Evolutionary conservation across 2,797 vertebrate genomes (phyloP).

Genomic region (Notamacropus eugenii): DNA sequence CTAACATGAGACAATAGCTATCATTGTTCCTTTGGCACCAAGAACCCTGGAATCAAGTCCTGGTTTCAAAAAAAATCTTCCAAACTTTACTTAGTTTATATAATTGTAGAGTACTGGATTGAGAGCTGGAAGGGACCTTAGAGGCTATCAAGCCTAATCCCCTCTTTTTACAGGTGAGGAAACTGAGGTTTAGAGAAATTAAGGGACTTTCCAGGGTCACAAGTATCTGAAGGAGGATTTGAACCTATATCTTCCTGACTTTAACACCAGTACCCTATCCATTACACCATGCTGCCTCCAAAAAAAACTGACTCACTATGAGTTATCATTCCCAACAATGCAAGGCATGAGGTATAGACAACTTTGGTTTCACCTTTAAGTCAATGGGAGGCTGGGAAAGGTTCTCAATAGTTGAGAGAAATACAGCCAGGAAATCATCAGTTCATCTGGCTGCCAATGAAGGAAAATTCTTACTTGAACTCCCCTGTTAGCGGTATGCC

Average conservation of each 20-base stretch:
- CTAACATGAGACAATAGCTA: not conserved
- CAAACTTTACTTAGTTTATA: not conserved
- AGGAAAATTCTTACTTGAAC: not conserved
- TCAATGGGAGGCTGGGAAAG: not conserved
- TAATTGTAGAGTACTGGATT: not conserved
- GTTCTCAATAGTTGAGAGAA: not conserved
- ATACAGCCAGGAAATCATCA: not conserved
- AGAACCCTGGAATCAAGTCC: not conserved
- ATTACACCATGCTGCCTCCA: not conserved
- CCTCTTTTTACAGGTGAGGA: not conserved
- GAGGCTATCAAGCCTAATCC: not conserved
- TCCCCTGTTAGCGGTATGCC: not conserved
- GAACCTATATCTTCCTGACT: not conserved
- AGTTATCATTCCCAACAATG: not conserved
- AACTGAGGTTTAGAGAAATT: not conserved
- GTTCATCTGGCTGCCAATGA: not conserved
- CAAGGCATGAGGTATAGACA: not conserved
- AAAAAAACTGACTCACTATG: not conserved
- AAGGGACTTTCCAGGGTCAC: not conserved
- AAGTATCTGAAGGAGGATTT: not conserved
- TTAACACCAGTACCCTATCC: not conserved
- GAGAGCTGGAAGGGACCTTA: not conserved
- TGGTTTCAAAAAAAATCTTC: not conserved
- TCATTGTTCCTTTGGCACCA: not conserved
- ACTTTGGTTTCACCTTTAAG: not conserved